A percentile compares a stretch with the other conserved stretches of the same genome.
Evolutionary conservation across 2,888 invertebrate genomes (phyloP).

Genomic region (Synergus japonicus): DNA sequence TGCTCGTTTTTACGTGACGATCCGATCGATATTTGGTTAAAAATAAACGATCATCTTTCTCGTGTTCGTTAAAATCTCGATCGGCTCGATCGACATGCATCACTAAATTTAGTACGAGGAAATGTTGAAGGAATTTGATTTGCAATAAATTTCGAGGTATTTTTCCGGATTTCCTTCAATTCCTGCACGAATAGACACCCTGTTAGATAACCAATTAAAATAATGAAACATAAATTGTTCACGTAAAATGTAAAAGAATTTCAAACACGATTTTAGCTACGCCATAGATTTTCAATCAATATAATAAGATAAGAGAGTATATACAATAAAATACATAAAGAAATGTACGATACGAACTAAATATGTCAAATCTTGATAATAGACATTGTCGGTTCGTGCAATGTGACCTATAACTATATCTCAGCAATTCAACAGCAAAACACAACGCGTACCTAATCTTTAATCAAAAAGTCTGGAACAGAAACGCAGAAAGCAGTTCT

Average conservation of each 20-base stretch:
- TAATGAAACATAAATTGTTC: background rate
- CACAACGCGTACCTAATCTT: constrained; percentile 19
- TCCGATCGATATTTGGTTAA: too few species aligned
- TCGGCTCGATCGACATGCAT: too few species aligned
- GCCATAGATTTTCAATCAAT: background rate
- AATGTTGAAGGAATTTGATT: too few species aligned
- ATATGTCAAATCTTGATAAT: constrained; percentile 15
- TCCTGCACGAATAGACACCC: too few species aligned
- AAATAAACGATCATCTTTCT: too few species aligned
- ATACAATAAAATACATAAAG: background rate
- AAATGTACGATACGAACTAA: constrained; percentile 4
- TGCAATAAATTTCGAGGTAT: too few species aligned
- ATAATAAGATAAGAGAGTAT: background rate
- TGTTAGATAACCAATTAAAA: background rate
- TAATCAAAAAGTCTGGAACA: constrained; percentile 16
- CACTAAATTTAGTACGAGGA: too few species aligned
- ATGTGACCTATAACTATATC: background rate
- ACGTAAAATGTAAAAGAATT: too few species aligned
- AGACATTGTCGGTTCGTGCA: constrained; percentile 15
- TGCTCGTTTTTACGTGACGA: too few species aligned
- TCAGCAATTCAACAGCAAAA: constrained; percentile 6
- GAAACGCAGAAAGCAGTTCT: constrained; percentile 6
- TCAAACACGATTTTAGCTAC: background rate
- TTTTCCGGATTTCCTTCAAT: too few species aligned
- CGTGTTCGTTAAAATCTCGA: too few species aligned